Percentiles rank a stretch among this genome's conserved stretches.
Conservation (phyloP, 2,797 vertebrate species). For the Coregonus sp. region DNA sequence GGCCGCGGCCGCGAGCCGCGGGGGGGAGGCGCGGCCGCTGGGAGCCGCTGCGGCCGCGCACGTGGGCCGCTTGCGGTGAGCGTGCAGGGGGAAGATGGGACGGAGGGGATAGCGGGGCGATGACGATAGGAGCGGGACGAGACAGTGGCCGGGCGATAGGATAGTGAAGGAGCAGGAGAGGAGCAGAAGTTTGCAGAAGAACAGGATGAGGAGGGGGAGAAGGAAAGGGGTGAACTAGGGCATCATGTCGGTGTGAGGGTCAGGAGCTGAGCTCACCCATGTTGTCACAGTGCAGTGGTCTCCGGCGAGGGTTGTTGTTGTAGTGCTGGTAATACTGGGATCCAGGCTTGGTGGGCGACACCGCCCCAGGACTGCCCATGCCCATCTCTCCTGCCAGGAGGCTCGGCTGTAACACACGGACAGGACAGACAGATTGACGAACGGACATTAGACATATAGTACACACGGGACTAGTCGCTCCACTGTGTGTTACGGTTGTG, state of each 20-base stretch:
- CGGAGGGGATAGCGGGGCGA: too few relatives aligned
- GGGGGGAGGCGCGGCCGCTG: too few relatives aligned
- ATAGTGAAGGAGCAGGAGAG: too few relatives aligned
- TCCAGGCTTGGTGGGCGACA: constrained; percentile 90
- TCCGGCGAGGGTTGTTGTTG: constrained; percentile 88
- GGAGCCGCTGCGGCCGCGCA: too few relatives aligned
- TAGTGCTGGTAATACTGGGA: constrained; percentile 93
- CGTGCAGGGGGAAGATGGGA: too few relatives aligned
- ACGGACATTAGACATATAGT: not conserved
- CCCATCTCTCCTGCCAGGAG: constrained; percentile 90
- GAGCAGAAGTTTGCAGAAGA: not conserved
- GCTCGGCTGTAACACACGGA: constrained; percentile 76
- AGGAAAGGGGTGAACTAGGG: too few relatives aligned
- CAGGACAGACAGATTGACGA: not conserved
- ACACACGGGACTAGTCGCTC: not conserved
- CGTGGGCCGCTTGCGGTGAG: too few relatives aligned
- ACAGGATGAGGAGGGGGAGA: not conserved
- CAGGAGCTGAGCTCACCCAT: constrained; percentile 81
- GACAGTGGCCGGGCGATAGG: too few relatives aligned
- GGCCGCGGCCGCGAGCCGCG: too few relatives aligned
- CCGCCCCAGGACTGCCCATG: constrained; percentile 87
- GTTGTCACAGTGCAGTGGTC: constrained; percentile 85
- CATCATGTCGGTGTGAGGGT: too few relatives aligned
- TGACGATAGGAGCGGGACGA: too few relatives aligned
- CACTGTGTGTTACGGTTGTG: too few relatives aligned